Percentiles rank a stretch among this genome's conserved stretches.
Evolutionary conservation across 2,888 invertebrate species (phyloP).

Genomic region (Caenorhabditis parvicauda): DNA sequence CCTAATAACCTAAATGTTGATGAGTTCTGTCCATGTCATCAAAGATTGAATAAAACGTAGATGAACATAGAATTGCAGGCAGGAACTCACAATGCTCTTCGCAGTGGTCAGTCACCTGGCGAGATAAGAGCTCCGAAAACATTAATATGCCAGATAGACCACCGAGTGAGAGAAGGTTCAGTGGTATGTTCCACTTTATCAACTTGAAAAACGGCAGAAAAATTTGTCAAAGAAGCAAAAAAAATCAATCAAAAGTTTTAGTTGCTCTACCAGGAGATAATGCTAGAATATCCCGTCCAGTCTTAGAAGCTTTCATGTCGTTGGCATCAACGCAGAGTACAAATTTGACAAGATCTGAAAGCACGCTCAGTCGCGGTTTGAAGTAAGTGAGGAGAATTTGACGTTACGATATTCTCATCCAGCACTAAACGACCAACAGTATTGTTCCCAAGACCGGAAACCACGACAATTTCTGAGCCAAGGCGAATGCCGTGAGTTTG

Average conservation of each 20-base stretch:
- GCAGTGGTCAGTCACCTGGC: slow-evolving; percentile 12
- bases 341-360: background rate
- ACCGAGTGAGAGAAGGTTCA: slow-evolving; percentile 20
- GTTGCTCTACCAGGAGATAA: too few species aligned
- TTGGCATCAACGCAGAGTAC: background rate
- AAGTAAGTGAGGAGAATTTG: too few species aligned
- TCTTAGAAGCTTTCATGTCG: slow-evolving; percentile 26
- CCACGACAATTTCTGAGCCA: too few species aligned
- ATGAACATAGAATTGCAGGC: background rate
- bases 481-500: slow-evolving; percentile 7
- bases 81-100: slow-evolving; percentile 9
- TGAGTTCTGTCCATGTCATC: too few species aligned
- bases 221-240: too few species aligned
- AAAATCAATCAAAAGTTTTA: too few species aligned
- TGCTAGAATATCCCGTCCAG: slow-evolving; percentile 20
- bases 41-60: background rate
- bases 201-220: background rate
- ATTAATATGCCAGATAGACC: slow-evolving; percentile 24
- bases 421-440: slow-evolving; percentile 20
- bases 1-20: too few species aligned
- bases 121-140: slow-evolving; percentile 9
- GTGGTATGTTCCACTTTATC: slow-evolving; percentile 10
- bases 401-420: background rate
- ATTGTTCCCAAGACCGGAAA: slow-evolving; percentile 25
- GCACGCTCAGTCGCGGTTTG: background rate